Evolutionary conservation across 2,113 vertebrate genomes (phyloP).

Genomic region (Phrynosoma platyrhinos): DNA sequence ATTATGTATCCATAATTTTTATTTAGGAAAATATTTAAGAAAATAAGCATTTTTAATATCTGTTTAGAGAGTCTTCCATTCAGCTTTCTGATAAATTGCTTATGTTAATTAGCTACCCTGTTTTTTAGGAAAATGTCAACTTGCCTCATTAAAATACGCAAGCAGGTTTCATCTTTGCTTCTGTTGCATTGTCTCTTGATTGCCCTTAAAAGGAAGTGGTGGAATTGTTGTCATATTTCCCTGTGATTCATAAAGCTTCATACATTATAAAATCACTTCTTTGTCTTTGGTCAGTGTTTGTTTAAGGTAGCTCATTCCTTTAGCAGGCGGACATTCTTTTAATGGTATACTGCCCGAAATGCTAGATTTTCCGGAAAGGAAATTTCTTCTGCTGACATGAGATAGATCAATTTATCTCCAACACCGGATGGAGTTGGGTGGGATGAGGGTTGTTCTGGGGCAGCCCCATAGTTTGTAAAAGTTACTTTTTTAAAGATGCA

Average conservation of each 20-base stretch:
- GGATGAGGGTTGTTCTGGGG: not conserved
- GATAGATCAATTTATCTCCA: not conserved
- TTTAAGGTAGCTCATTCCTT: slow-evolving; percentile 37
- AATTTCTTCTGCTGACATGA: not conserved
- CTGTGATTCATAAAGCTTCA: not conserved
- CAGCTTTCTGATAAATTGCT: not conserved
- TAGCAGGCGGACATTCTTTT: slow-evolving; percentile 1
- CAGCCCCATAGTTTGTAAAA: too few relatives aligned
- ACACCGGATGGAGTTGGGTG: not conserved
- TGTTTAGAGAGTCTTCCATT: not conserved
- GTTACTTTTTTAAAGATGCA: too few relatives aligned
- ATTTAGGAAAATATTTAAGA: not conserved
- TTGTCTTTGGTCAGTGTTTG: not conserved
- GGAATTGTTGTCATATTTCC: not conserved
- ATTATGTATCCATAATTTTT: rapidly evolving
- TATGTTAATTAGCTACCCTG: not conserved
- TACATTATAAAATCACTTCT: not conserved
- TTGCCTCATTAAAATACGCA: not conserved
- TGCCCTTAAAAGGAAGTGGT: not conserved
- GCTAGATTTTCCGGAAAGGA: not conserved
- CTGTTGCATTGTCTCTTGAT: not conserved
- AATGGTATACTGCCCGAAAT: not conserved
- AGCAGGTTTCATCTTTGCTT: not conserved
- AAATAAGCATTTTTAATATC: not conserved
- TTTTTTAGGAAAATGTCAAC: not conserved